phyloP scores from a whole-genome alignment of 2,797 vertebrate genomes.

The Lacerta agilis region DNA sequence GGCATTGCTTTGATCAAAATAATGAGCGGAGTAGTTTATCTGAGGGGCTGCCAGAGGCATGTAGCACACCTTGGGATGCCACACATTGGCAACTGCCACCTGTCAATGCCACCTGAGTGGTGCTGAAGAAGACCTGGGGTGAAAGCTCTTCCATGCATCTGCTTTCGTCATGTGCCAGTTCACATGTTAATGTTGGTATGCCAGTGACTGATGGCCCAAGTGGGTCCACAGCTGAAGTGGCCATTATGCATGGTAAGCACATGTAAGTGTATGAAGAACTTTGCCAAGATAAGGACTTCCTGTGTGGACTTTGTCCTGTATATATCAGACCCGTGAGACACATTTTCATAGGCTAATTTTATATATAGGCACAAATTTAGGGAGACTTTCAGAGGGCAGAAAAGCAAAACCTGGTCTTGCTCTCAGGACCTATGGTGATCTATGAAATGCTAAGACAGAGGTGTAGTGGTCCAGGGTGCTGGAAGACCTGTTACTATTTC shows the following conservation, averaged over 20 bases:
- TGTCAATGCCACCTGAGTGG: neutral
- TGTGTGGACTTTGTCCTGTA: neutral
- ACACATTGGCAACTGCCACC: neutral
- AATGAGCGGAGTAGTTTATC: accelerated
- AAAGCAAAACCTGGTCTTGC: too few relatives aligned
- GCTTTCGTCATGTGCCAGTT: neutral
- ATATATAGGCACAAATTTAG: too few relatives aligned
- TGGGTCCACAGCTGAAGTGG: neutral
- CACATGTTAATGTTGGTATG: neutral
- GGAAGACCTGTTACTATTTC: too few relatives aligned
- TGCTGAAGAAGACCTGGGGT: neutral
- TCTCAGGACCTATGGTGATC: too few relatives aligned
- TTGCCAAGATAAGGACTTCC: neutral
- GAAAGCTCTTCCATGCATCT: neutral
- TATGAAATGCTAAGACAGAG: too few relatives aligned
- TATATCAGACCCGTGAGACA: neutral
- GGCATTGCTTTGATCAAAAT: constrained; percentile 53
- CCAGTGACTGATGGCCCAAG: neutral
- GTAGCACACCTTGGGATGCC: neutral
- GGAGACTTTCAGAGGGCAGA: too few relatives aligned
- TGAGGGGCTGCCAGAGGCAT: neutral
- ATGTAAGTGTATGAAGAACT: neutral
- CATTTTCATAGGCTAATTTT: too few relatives aligned
- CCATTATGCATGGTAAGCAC: neutral
- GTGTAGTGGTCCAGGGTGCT: too few relatives aligned